Base-by-base conservation (phyloP, 1,140 invertebrate genomes). In the Wasmannia auropunctata region DNA sequence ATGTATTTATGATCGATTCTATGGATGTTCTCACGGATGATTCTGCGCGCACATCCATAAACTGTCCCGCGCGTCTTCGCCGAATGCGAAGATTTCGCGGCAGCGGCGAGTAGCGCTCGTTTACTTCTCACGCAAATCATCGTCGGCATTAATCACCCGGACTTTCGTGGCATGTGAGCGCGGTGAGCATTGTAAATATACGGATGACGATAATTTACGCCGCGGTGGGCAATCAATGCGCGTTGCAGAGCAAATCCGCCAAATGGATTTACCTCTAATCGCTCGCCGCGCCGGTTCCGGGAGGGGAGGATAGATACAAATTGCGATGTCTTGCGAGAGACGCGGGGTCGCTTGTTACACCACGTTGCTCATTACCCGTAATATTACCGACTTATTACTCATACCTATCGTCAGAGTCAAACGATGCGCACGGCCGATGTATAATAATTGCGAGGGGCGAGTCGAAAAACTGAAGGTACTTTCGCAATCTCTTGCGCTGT, bases 251-350 rank as follows among this genome's bases (percentile, higher is more conserved):
- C 84, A 56, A 88, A 87, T 87, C 67, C 60, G 58, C 60, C 60
- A 60, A 88, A 89, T 80, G 69, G 87, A 88, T 88, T 54, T 72
- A 49, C 87, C n/a, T 75, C 87, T 28, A 75, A 86, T 88, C 87
- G 56, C 51, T 70, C 63, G 37, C 54, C 43, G n/a, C 51, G 22
- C 25, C n/a, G n/a, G 31, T 58, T 25, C 40, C 28, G 14, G 72
- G 25, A 37, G 63, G 43, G 11, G 5, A 31, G 19, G 58, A 88
- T 72, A 79, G 87, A 85, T 74, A 80, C 67, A 63, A 77, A 88
- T 88, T 67, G 67, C 81, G 70, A 63, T 28, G 83, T 56, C 37
- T 72, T 19, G 60, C 60, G 37, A 86, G 37, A 86, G 75, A 80
- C 65, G 37, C 49, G 67, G 14, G 25, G 25, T 76, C 34, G 75